Conservation (phyloP, 1,140 invertebrate species). For the Spodoptera litura region DNA sequence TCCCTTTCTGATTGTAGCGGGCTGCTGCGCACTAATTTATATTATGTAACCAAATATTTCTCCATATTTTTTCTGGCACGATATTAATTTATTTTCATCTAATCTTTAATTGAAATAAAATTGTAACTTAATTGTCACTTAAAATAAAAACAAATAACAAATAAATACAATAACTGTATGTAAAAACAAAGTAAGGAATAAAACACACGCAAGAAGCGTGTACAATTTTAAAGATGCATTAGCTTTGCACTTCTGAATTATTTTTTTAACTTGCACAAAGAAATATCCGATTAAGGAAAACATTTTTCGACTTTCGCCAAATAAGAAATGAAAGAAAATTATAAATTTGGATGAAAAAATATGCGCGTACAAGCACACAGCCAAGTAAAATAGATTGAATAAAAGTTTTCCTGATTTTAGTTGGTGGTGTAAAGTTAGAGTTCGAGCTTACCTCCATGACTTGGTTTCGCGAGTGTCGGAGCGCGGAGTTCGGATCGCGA, state of each 20-base stretch:
- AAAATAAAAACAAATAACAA: background rate
- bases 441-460: slow-evolving; percentile 65
- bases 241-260: slow-evolving; percentile 19
- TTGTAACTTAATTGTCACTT: background rate
- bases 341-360: background rate
- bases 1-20: slow-evolving; percentile 36
- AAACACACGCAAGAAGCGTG: background rate
- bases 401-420: background rate
- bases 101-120: background rate
- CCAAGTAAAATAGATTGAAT: background rate
- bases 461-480: slow-evolving; percentile 31
- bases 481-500: background rate
- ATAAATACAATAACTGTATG: background rate
- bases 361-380: background rate
- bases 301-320: slow-evolving; percentile 18
- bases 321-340: background rate
- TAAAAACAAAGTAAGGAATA: background rate
- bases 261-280: slow-evolving; percentile 18
- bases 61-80: background rate
- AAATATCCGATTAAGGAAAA: slow-evolving; percentile 6
- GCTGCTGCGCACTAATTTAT: slow-evolving; percentile 51
- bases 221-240: background rate
- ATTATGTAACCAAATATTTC: slow-evolving; percentile 45
- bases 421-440: background rate
- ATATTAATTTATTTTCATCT: no score